Evolutionary conservation across 1,140 invertebrate species (phyloP).

Genomic region (Helicoverpa armigera): DNA sequence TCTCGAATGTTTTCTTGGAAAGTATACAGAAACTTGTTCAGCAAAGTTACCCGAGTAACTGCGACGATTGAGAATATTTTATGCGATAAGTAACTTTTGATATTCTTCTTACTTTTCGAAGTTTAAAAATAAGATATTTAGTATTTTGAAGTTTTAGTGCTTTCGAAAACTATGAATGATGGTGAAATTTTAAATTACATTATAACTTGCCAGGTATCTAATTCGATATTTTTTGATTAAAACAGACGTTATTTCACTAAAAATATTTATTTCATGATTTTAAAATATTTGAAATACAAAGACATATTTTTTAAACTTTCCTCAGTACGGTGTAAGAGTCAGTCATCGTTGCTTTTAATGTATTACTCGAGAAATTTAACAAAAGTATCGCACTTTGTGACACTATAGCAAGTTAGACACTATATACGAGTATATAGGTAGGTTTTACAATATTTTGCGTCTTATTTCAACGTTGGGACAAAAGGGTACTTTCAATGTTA

Average conservation of each 20-base stretch:
- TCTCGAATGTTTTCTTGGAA: neutral
- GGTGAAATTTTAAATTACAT: neutral
- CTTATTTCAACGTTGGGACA: no score
- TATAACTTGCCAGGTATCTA: no score
- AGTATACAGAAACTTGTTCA: neutral
- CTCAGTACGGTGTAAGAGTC: neutral
- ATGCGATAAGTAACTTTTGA: neutral
- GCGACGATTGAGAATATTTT: slow-evolving; percentile 16
- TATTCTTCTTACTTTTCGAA: neutral
- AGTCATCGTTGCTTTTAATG: neutral
- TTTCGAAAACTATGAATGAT: neutral
- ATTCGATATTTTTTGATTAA: no score
- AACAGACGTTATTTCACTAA: neutral
- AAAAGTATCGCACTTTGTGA: slow-evolving; percentile 27
- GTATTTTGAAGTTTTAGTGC: neutral
- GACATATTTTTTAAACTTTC: neutral
- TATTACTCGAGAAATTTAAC: slow-evolving; percentile 38
- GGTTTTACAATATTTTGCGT: neutral
- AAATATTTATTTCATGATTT: neutral
- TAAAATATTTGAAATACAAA: neutral
- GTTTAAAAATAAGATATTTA: neutral
- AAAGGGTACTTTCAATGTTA: no score
- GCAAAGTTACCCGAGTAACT: neutral
- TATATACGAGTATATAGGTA: neutral
- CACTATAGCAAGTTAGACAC: neutral